Evolutionary conservation across 2,888 invertebrate genomes (phyloP), one percentile per base, ranked within the genome.

Genomic region (Clivina fossor): DNA sequence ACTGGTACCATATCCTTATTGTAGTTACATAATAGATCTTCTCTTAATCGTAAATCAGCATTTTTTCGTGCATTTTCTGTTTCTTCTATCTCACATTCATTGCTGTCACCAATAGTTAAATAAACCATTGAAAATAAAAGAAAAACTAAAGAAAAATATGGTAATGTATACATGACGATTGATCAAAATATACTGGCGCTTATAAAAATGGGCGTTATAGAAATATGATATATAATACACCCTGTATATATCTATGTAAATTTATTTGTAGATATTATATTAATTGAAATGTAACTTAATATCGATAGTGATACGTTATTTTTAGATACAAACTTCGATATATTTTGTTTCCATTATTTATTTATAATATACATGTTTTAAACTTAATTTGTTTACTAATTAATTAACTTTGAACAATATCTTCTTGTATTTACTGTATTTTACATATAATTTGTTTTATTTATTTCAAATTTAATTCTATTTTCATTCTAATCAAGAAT

Each of bases 1-100:
- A 44, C 7, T 8, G 53, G 53, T 4, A 53, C 37, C 18, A 44
- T 33, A 26, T 43, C 22, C 28, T 44, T 53, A 33, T 53, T 35
- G 26, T 53, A 53, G 20, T 44, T 44, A 16, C 53, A 53, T 8
- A 53, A 16, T 8, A 53, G 30, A 18, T 53, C 35, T 7, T 53
- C 28, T 35, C 44, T 22, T 26, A 53, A 26, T n/a, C 35, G 20
- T 26, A 16, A 24, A 11, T 44, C 47, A 11, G 20, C 13, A 11
- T 7, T 9, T 16, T 22, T 16, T 33, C 11, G 20, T 47, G 32
- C 19, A 22, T n/a, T 15, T 11, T 33, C 47, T 15, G 13, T 47
- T 8, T 16, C 9, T 33, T 7, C 9, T 24, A 9, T 9, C 9
- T 33, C 33, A 33, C 47, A 47, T 47, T 47, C 47, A 19, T 33